Evolutionary conservation across 2,797 vertebrate genomes (phyloP).

Genomic region (Merluccius polli): DNA sequence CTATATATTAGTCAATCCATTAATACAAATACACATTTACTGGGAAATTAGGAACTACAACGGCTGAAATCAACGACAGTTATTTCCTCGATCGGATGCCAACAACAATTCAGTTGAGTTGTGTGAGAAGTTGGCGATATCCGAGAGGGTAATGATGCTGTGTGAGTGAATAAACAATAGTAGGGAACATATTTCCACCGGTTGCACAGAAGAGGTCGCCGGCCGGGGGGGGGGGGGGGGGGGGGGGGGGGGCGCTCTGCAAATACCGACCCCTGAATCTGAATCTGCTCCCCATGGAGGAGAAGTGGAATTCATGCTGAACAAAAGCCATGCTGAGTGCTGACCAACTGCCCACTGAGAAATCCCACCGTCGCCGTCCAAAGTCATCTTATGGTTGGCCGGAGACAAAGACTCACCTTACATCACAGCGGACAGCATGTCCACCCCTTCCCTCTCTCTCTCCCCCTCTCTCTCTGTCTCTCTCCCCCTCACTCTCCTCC

Average conservation of each 20-base stretch:
- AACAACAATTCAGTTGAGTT: not conserved
- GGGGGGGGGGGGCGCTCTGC: conserved; percentile 9
- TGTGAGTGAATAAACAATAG: not conserved
- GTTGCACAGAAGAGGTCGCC: not conserved
- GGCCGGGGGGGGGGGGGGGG: not conserved
- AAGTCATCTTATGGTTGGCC: conserved; percentile 50
- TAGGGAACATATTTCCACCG: not conserved
- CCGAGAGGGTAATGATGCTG: not conserved
- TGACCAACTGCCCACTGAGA: conserved; percentile 34
- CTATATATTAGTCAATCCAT: not conserved
- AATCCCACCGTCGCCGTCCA: conserved; percentile 31
- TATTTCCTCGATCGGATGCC: not conserved
- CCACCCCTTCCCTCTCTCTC: conserved; percentile 19
- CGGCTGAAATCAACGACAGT: too few species aligned
- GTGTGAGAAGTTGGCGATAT: not conserved
- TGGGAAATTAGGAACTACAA: not conserved
- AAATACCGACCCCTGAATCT: conserved; percentile 35
- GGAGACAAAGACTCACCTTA: conserved; percentile 10
- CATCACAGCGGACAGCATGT: not conserved
- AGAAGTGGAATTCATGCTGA: conserved; percentile 53
- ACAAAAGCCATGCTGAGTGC: conserved; percentile 54
- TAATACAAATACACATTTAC: not conserved
- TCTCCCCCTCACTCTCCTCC: conserved; percentile 16
- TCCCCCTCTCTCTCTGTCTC: conserved; percentile 11
- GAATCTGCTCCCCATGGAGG: conserved; percentile 33